These are phyloP conservation scores for Podarcis lilfordi DNA, from an alignment of 2,797 vertebrate genomes.

Conservation along the genomic window DNA sequence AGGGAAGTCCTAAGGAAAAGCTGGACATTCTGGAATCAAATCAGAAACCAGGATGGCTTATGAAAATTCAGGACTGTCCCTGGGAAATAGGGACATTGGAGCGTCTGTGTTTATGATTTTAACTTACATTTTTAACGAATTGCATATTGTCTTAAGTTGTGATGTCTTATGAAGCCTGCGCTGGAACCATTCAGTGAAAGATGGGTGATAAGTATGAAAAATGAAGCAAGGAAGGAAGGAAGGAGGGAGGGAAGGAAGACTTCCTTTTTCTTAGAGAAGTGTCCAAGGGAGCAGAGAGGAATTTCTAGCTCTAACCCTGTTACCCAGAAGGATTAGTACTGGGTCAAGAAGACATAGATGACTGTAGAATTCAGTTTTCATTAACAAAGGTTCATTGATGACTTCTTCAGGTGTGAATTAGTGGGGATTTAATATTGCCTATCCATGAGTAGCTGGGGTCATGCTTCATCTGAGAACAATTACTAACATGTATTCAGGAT, in stretches of 20 bases:
- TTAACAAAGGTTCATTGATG: background rate
- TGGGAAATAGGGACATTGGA: too few species aligned
- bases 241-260: background rate
- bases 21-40: too few species aligned
- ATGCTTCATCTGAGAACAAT: background rate
- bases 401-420: background rate
- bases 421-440: background rate
- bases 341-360: background rate
- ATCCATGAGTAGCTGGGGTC: background rate
- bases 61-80: too few species aligned
- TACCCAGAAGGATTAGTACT: background rate
- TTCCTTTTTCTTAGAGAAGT: background rate
- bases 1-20: too few species aligned
- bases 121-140: too few species aligned
- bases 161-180: too few species aligned
- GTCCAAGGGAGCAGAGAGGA: background rate
- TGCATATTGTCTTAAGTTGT: too few species aligned
- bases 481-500: conserved; percentile 21
- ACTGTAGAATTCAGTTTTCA: background rate
- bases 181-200: too few species aligned
- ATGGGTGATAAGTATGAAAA: too few species aligned
- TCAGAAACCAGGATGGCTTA: too few species aligned
- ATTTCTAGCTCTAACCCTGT: background rate
- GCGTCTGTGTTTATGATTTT: too few species aligned
- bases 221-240: background rate